These are phyloP conservation scores for Drosophila sproati DNA, from an alignment of 1,140 invertebrate species.

Conservation along the genomic window DNA sequence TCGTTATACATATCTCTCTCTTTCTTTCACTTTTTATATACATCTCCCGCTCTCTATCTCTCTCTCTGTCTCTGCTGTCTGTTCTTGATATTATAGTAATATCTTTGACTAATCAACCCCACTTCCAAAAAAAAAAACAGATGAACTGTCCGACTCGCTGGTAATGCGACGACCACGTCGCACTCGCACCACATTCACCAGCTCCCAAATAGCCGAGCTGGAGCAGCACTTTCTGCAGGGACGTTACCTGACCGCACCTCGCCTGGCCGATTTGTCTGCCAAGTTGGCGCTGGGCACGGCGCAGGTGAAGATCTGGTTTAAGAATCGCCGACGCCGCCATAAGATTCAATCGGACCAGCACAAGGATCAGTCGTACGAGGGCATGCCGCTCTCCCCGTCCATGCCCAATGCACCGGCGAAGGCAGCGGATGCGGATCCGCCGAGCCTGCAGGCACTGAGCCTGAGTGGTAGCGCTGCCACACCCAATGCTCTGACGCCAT, in stretches of 20 bases:
- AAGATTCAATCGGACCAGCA: conserved; percentile 77
- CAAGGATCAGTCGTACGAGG: conserved; percentile 72
- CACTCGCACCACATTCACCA: conserved; percentile 92
- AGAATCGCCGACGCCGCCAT: conserved; percentile 76
- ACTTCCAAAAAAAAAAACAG: conserved; percentile 13
- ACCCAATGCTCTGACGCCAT: conserved; percentile 68
- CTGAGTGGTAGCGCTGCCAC: conserved; percentile 47
- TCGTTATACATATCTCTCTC: too few species aligned
- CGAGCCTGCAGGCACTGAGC: conserved; percentile 65
- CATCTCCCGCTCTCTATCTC: too few species aligned
- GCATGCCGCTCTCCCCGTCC: conserved; percentile 69
- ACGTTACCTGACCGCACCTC: conserved; percentile 91
- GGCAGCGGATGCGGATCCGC: conserved; percentile 56
- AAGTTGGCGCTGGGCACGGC: conserved; percentile 90
- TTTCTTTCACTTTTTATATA: too few species aligned
- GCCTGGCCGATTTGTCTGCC: conserved; percentile 92
- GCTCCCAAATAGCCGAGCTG: conserved; percentile 90
- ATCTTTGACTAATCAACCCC: background rate
- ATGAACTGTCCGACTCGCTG: conserved; percentile 72
- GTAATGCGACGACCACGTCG: conserved; percentile 77
- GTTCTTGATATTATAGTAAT: too few species aligned
- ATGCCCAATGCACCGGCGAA: conserved; percentile 40
- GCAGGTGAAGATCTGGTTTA: conserved; percentile 96
- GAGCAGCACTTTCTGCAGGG: conserved; percentile 86
- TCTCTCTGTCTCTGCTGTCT: too few species aligned